phyloP scores from a whole-genome alignment of 2,797 vertebrate genomes.

The Rousettus madagascariensis region DNA sequence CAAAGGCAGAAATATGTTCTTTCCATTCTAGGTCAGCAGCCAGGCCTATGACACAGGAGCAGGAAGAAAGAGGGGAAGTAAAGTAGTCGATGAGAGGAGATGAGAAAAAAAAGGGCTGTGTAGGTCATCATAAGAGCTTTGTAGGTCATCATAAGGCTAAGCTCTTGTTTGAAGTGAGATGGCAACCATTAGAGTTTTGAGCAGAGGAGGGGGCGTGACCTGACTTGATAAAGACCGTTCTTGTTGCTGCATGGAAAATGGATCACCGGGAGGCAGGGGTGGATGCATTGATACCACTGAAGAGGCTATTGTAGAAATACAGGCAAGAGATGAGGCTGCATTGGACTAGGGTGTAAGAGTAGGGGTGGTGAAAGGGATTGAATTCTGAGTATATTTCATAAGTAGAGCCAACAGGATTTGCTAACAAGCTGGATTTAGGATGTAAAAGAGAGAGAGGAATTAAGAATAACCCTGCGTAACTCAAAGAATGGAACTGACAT shows the following conservation, averaged over 20 bases:
- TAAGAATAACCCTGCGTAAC: background rate
- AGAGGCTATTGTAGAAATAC: background rate
- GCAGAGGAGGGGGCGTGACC: background rate
- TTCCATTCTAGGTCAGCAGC: background rate
- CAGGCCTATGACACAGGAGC: background rate
- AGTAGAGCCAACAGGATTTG: background rate
- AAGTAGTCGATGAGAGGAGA: background rate
- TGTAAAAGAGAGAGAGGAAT: background rate
- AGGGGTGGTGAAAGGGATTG: background rate
- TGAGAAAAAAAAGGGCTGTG: background rate
- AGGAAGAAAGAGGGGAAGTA: background rate
- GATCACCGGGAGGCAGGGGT: background rate
- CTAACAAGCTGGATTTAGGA: background rate
- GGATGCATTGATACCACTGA: background rate
- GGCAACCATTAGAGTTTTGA: background rate
- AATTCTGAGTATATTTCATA: background rate
- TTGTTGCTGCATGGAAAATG: background rate
- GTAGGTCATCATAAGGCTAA: background rate
- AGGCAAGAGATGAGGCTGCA: background rate
- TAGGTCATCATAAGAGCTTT: background rate
- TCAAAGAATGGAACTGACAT: background rate
- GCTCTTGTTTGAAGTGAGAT: background rate
- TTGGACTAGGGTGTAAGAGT: background rate
- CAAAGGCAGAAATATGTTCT: background rate
- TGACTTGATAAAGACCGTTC: background rate